These are phyloP conservation scores for Eubucco bourcierii DNA, from an alignment of 2,113 vertebrate genomes.

Conservation along the genomic window DNA sequence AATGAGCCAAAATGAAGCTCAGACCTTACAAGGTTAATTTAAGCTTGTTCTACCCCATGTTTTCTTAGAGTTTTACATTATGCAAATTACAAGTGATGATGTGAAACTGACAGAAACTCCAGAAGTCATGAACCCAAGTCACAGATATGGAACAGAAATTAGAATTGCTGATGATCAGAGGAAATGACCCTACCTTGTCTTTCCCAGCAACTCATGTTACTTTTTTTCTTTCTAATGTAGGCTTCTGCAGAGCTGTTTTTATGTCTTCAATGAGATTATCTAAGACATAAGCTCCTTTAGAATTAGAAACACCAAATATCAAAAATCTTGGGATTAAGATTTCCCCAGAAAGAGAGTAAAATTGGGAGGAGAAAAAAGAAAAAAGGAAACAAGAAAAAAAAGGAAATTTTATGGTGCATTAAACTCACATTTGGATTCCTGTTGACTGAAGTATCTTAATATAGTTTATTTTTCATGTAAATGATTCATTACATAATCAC, in stretches of 20 bases:
- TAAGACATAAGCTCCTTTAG: not conserved
- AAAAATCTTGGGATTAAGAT: not conserved
- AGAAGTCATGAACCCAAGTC: not conserved
- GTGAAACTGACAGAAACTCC: conserved; percentile 15
- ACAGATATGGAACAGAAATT: not conserved
- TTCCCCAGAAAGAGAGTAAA: not conserved
- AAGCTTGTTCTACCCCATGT: not conserved
- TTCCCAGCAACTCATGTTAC: not conserved
- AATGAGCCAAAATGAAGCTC: conserved; percentile 18
- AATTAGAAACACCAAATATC: not conserved
- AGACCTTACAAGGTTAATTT: not conserved
- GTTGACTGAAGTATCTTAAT: not conserved
- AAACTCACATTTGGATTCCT: not conserved
- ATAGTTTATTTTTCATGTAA: not conserved
- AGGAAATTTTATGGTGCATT: not conserved
- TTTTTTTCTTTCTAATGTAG: not conserved
- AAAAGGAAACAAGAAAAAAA: not conserved
- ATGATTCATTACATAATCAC: not conserved
- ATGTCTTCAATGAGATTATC: conserved; percentile 11
- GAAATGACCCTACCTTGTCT: not conserved
- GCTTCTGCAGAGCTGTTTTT: not conserved
- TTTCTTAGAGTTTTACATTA: conserved; percentile 45
- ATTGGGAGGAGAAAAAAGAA: rapidly evolving
- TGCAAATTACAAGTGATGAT: conserved; percentile 24
- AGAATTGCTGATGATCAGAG: conserved; percentile 27